Conservation (phyloP, 2,113 vertebrate genomes). For the Chloroceryle aenea region DNA sequence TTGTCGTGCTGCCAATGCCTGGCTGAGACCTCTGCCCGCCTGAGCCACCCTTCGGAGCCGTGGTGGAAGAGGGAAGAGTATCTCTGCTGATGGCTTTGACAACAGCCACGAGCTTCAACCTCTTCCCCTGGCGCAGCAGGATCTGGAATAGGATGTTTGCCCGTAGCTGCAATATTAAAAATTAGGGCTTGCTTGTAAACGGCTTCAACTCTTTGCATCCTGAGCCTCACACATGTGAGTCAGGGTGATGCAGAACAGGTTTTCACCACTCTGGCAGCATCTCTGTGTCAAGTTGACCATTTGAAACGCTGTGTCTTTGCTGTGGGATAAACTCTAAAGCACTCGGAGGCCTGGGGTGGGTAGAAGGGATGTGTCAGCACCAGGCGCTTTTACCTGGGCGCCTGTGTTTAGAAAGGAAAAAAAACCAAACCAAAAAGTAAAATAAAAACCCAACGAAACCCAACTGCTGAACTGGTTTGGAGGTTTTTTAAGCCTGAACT, state of each 20-base stretch:
- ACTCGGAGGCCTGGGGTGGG: background rate
- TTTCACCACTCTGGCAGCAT: background rate
- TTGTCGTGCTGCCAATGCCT: background rate
- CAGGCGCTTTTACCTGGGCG: background rate
- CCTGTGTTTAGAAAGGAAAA: background rate
- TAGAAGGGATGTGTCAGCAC: constrained; percentile 1
- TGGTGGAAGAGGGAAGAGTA: fast-evolving
- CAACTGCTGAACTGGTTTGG: constrained; percentile 33
- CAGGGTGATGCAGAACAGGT: background rate
- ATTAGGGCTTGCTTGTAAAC: background rate
- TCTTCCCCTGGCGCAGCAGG: background rate
- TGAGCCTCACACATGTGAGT: background rate
- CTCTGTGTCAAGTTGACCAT: background rate
- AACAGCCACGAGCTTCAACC: background rate
- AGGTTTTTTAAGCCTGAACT: constrained; percentile 26
- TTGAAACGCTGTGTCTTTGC: background rate
- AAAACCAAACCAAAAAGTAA: background rate
- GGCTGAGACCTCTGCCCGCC: background rate
- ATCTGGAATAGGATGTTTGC: background rate
- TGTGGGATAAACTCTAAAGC: background rate
- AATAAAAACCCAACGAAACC: background rate
- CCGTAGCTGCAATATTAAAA: background rate
- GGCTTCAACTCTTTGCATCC: background rate
- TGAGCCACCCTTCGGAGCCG: fast-evolving
- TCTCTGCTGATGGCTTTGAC: background rate